Evolutionary conservation across 2,113 vertebrate species (phyloP).

Genomic region (Chloropsis hardwickii): DNA sequence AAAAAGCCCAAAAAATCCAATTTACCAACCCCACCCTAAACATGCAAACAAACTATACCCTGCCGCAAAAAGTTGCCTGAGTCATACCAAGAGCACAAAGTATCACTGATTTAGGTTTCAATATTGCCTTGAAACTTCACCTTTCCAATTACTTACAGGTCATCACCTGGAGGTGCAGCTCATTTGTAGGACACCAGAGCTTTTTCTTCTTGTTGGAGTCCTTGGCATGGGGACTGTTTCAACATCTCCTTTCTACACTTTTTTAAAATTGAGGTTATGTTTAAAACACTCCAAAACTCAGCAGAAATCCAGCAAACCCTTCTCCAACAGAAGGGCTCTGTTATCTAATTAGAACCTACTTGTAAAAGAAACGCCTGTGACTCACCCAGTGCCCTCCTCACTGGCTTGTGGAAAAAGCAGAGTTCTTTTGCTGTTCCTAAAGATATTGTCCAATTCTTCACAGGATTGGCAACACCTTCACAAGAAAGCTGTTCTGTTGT

Average conservation of each 20-base stretch:
- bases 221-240: background rate
- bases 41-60: background rate
- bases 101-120: background rate
- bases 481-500: background rate
- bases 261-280: background rate
- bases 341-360: background rate
- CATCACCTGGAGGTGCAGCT: background rate
- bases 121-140: background rate
- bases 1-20: background rate
- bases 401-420: background rate
- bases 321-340: background rate
- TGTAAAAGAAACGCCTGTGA: background rate
- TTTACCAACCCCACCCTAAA: rapidly evolving
- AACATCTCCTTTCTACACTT: background rate
- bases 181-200: background rate
- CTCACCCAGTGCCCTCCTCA: background rate
- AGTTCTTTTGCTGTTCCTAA: background rate
- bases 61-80: background rate
- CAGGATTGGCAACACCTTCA: background rate
- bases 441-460: background rate
- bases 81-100: background rate
- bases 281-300: rapidly evolving
- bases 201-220: background rate
- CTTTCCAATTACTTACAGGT: background rate
- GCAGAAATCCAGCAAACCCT: background rate